Percentiles rank a stretch among this genome's conserved stretches.
Conservation (phyloP, 2,113 vertebrate species). For the Vidua chalybeata region DNA sequence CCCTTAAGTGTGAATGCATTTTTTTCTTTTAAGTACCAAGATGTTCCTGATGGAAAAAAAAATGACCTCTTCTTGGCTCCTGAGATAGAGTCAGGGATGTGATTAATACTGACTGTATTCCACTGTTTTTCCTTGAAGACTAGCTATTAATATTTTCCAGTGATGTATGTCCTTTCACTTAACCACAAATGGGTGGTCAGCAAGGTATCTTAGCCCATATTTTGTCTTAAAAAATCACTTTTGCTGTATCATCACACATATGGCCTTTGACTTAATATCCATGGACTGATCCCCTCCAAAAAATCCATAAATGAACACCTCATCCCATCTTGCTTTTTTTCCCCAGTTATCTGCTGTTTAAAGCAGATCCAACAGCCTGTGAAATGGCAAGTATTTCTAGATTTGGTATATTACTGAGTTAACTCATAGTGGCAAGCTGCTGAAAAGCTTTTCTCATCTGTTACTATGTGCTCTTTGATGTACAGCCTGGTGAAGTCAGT, state of each 20-base stretch:
- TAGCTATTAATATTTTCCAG: constrained; percentile 60
- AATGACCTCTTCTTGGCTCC: constrained; percentile 59
- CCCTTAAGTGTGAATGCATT: constrained; percentile 65
- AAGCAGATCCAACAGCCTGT: not conserved
- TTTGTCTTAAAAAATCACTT: constrained; percentile 21
- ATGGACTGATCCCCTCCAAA: not conserved
- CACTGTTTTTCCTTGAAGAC: constrained; percentile 51
- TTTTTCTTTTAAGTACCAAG: constrained; percentile 65
- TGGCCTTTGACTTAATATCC: not conserved
- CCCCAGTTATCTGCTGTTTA: not conserved
- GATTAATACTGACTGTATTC: constrained; percentile 59
- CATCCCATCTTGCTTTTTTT: not conserved
- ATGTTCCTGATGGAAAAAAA: constrained; percentile 62
- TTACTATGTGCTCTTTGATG: not conserved
- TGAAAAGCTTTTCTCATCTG: not conserved
- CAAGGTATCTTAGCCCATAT: not conserved
- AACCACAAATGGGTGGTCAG: constrained; percentile 57
- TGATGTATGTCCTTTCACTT: constrained; percentile 61
- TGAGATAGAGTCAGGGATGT: constrained; percentile 57
- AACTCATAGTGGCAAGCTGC: not conserved
- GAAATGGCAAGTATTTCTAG: not conserved
- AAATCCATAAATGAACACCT: not conserved
- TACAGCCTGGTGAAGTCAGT: not conserved
- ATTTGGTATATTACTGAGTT: not conserved
- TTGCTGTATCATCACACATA: not conserved